Evolutionary conservation across 2,113 vertebrate genomes (phyloP).

Genomic region (Corythoichthys intestinalis): DNA sequence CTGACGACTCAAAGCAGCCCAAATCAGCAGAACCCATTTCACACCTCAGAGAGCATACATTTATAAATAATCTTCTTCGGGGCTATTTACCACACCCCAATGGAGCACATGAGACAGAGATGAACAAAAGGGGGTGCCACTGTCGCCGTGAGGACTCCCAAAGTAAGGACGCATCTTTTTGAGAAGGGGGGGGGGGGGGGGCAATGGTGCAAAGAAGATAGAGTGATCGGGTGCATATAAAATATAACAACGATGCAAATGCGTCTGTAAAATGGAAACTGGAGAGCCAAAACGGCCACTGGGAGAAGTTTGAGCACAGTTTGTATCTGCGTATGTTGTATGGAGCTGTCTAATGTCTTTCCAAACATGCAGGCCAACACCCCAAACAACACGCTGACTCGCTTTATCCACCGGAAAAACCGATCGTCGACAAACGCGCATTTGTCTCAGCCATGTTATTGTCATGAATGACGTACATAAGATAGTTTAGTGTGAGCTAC

Average conservation of each 20-base stretch:
- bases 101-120: slow-evolving; percentile 3
- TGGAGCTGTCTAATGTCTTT: slow-evolving; percentile 50
- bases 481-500: background rate
- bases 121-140: slow-evolving; percentile 29
- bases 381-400: slow-evolving; percentile 46
- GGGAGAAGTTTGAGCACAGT: slow-evolving; percentile 66
- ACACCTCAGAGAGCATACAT: background rate
- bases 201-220: slow-evolving; percentile 8
- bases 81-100: slow-evolving; percentile 5
- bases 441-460: background rate
- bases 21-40: slow-evolving; percentile 7
- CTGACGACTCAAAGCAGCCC: slow-evolving; percentile 17
- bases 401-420: background rate
- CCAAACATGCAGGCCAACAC: slow-evolving; percentile 68
- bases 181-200: background rate
- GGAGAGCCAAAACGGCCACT: slow-evolving; percentile 8
- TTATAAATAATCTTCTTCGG: slow-evolving; percentile 15
- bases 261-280: slow-evolving; percentile 5
- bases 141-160: slow-evolving; percentile 50
- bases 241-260: slow-evolving; percentile 43
- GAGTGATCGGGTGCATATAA: slow-evolving; percentile 27
- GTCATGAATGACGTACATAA: background rate
- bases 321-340: slow-evolving; percentile 65
- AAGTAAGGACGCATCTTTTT: slow-evolving; percentile 58
- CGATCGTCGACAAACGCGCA: background rate